Base-by-base conservation (phyloP, 2,797 vertebrate genomes). In the Erethizon dorsatum region DNA sequence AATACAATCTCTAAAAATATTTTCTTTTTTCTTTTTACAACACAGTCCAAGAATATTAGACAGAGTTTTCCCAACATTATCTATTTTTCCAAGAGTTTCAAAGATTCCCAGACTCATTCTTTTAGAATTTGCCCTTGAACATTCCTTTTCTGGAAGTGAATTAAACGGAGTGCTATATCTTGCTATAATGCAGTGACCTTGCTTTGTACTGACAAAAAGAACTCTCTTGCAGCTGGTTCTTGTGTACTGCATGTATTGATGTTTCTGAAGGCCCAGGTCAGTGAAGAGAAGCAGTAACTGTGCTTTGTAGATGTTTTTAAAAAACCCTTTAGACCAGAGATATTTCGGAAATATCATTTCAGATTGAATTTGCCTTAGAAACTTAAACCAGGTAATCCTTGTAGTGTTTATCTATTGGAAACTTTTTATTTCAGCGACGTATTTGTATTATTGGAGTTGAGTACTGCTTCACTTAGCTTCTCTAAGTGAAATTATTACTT, bases 231-330 rank as follows among this genome's bases (percentile, higher is more conserved):
- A 97, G 96, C 96, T 0, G 45, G 77, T 97, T 98, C 92, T 18
- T 71, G 96, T 96, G 97, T 97, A 95, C 97, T 95, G 84, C 92
- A 52, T 96, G 96, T 97, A 97, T 98, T 98, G 98, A 97, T 98
- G 91, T 96, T 98, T 97, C 97, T 97, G 95, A 96, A 54, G 97
- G 91, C 96, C 97, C 93, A 95, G 95, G 98, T 98, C 97, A 96
- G 97, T 97, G 95, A 96, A 96, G 75, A 96, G 84, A 95, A 97
- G 88, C 96, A 97, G 83, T 94, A 98, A 98, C 93, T 94, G 33
- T 37, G 67, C 97, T 98, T 98, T 96, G 94, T 96, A 96, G 94
- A 67, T 95, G 15, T 69, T 95, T n/a, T 89, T 9, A 94, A 91
- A 96, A 94, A 97, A 77, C 97, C 97, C 96, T 97, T 97, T 33